Conservation (phyloP, 2,888 invertebrate species). For the Steromphala cineraria region DNA sequence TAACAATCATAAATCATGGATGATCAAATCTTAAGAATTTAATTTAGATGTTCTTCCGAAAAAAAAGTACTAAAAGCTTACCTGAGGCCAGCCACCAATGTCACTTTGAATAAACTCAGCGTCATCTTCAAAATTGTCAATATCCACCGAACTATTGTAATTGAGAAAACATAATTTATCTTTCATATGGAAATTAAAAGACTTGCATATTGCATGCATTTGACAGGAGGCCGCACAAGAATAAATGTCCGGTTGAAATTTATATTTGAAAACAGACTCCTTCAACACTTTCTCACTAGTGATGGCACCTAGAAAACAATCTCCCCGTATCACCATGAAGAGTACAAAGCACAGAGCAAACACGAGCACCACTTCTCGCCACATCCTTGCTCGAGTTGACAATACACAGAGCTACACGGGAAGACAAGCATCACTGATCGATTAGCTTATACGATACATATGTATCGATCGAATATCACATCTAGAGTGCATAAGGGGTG, state of each 20-base stretch:
- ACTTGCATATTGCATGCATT: neutral
- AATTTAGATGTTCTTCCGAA: neutral
- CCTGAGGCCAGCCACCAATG: neutral
- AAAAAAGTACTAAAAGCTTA: neutral
- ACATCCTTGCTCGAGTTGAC: no score
- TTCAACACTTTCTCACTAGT: neutral
- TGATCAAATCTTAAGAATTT: neutral
- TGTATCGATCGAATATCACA: no score
- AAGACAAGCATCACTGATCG: no score
- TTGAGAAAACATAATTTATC: neutral
- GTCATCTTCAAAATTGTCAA: neutral
- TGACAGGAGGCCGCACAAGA: neutral
- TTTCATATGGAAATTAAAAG: neutral
- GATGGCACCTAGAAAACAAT: neutral
- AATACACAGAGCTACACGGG: no score
- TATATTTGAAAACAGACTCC: neutral
- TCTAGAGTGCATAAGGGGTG: no score
- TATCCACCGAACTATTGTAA: neutral
- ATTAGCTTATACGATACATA: no score
- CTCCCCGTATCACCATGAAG: no score
- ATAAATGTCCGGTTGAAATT: neutral
- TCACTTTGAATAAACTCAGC: neutral
- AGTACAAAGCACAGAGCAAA: no score
- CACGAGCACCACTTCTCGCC: no score
- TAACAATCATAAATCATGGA: neutral